phyloP scores from a whole-genome alignment of 2,888 invertebrate species.

The Caenorhabditis becei region DNA sequence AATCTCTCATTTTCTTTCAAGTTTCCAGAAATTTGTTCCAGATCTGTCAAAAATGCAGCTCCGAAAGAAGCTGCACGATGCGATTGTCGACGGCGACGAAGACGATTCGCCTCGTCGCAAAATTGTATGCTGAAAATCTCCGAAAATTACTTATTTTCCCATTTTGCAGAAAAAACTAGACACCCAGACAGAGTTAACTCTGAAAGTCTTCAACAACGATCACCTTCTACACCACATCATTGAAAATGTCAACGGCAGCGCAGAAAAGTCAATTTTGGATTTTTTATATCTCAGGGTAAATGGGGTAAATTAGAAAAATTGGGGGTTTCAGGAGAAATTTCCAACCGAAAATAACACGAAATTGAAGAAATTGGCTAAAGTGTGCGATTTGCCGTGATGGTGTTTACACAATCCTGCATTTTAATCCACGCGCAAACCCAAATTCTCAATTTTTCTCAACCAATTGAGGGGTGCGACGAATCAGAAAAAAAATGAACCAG shows the following conservation, averaged over 20 bases:
- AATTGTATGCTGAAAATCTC: slow-evolving; percentile 43
- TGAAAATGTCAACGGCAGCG: slow-evolving; percentile 6
- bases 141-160: no score
- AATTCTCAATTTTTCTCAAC: no score
- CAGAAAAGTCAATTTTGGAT: slow-evolving; percentile 28
- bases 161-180: slow-evolving; percentile 53
- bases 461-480: not conserved
- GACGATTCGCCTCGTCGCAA: slow-evolving; percentile 40
- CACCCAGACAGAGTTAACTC: not conserved
- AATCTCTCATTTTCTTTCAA: not conserved
- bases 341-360: no score
- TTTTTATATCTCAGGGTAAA: slow-evolving; percentile 26
- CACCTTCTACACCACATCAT: slow-evolving; percentile 25
- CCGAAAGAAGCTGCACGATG: slow-evolving; percentile 53
- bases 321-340: not conserved
- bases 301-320: not conserved
- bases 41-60: slow-evolving; percentile 23
- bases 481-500: no score
- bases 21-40: not conserved
- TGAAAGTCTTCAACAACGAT: slow-evolving; percentile 32
- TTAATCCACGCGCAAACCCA: no score
- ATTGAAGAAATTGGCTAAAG: no score
- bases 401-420: no score
- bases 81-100: slow-evolving; percentile 39
- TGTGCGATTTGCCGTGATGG: no score